Evolutionary conservation across 2,888 invertebrate genomes (phyloP).

Genomic region (Deilephila elpenor): DNA sequence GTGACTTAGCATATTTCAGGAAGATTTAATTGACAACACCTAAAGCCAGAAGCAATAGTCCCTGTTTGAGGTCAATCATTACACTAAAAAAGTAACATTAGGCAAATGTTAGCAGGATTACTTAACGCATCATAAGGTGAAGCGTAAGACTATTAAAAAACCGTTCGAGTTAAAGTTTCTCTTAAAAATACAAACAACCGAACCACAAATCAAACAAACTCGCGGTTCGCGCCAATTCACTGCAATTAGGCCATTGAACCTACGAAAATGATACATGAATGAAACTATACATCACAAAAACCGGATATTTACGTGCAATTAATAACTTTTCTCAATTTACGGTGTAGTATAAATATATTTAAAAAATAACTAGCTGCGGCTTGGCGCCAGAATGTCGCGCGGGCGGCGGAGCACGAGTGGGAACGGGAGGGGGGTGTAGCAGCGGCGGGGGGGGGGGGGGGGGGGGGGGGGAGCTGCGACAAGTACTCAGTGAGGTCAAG

Average conservation of each 20-base stretch:
- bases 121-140: no score
- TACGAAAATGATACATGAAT: not conserved
- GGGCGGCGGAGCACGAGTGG: slow-evolving; percentile 44
- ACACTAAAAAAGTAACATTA: no score
- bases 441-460: slow-evolving; percentile 42
- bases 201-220: no score
- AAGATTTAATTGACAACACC: no score
- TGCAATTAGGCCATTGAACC: not conserved
- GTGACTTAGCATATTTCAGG: no score
- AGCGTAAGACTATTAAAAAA: no score
- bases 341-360: slow-evolving; percentile 42
- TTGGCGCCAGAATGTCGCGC: slow-evolving; percentile 74
- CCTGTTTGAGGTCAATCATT: no score
- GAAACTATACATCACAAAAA: not conserved
- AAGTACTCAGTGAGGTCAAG: slow-evolving; percentile 67
- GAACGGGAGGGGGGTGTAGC: slow-evolving; percentile 34
- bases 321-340: slow-evolving; percentile 26
- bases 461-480: slow-evolving; percentile 52
- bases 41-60: no score
- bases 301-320: no score
- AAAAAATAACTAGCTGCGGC: slow-evolving; percentile 55
- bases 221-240: not conserved
- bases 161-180: no score
- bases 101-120: no score
- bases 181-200: no score